Evolutionary conservation across 2,113 vertebrate species (phyloP).

Genomic region (Rhinogobius similis): DNA sequence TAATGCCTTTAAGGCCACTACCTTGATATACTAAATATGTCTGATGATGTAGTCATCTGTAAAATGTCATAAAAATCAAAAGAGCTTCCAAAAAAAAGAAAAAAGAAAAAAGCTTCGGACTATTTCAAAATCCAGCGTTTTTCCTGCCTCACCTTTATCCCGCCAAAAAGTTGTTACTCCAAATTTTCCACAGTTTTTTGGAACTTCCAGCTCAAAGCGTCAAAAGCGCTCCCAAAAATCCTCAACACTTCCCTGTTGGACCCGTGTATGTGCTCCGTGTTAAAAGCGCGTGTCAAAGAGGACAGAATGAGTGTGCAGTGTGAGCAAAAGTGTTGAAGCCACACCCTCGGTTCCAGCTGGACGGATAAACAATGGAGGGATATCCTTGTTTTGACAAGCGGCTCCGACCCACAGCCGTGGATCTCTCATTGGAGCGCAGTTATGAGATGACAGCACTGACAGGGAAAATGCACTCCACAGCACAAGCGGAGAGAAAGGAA

Average conservation of each 20-base stretch:
- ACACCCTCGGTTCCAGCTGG: slow-evolving; percentile 71
- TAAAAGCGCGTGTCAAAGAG: slow-evolving; percentile 29
- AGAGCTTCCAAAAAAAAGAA: too few relatives aligned
- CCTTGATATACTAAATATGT: too few relatives aligned
- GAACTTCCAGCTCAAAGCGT: slow-evolving; percentile 3
- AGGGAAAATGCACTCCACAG: neutral
- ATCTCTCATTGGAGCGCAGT: slow-evolving; percentile 24
- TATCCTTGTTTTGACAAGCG: slow-evolving; percentile 78
- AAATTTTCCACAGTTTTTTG: slow-evolving; percentile 28
- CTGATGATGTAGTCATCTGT: too few relatives aligned
- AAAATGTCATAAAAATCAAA: too few relatives aligned
- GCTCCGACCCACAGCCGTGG: slow-evolving; percentile 13
- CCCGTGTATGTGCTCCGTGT: neutral
- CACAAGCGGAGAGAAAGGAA: neutral
- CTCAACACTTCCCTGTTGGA: neutral
- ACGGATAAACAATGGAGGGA: slow-evolving; percentile 78
- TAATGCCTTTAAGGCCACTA: too few relatives aligned
- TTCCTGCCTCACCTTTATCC: neutral
- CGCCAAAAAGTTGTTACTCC: slow-evolving; percentile 35
- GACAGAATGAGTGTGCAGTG: slow-evolving; percentile 48
- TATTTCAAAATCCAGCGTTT: neutral
- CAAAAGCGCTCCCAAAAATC: slow-evolving; percentile 17
- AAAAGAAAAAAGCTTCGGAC: too few relatives aligned
- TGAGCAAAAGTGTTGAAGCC: slow-evolving; percentile 57
- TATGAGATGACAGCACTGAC: slow-evolving; percentile 11